Base-by-base conservation (phyloP, 2,797 vertebrate species). In the Neosilurus mollespiculum region DNA sequence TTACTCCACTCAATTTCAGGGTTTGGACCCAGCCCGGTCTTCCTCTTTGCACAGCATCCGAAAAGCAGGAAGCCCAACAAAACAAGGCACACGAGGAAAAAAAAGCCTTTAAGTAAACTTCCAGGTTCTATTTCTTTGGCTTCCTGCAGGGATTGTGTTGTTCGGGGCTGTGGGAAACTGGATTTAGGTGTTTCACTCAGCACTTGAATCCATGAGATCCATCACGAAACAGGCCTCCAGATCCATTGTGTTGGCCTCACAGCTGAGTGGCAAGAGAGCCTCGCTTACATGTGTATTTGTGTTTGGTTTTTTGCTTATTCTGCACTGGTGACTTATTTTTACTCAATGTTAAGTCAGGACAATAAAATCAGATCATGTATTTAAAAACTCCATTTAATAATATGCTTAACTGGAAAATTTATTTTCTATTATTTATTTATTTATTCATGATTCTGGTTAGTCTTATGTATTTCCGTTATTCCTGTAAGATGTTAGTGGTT, bases 101-200 rank as follows among this genome's bases (percentile, higher is more conserved):
- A 86, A 89, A 37, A 65, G 49, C 54, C 85, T 92, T 90, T 91
- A 91, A 89, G 90, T 90, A 92, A 91, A 95, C 93, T 96, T 96
- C 93, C 94, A 95, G 91, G 91, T 94, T 94, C 93, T 96, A 95
- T 97, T 96, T 96, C 91, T 93, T 92, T 70, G 88, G 91, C 92
- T 95, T 98, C 96, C 96, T 94, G 91, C 87, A 91, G 93, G 71
- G 94, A 96, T 94, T 78, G 93, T 93, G 94, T 94, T 95, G 90
- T 83, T 80, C 53, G 81, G 87, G 92, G 94, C 93, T 94, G 93
- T 95, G 94, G 94, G 93, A 95, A 92, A 94, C 94, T 79, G 72
- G 49, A 87, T 89, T 86, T 83, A 58, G 85, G 58, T 69, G 56
- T 85, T 86, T 88, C 88, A 86, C 84, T 87, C 86, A 83, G 76